Base-by-base conservation (phyloP, 2,888 invertebrate species). In the Polymixis flavicincta region DNA sequence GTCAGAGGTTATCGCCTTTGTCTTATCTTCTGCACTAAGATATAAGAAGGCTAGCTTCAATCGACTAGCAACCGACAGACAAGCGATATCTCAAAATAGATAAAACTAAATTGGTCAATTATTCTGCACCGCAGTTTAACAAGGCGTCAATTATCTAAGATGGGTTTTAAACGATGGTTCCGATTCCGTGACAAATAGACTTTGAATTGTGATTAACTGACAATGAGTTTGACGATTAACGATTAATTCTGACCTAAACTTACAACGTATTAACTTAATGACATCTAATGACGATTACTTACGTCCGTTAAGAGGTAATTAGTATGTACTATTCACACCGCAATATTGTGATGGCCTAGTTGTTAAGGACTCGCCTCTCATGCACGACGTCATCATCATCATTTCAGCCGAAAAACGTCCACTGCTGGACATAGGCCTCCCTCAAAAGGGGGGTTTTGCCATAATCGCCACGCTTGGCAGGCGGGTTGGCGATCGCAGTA, bases 141-240 rank as follows among this genome's bases (percentile, higher is more conserved):
- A 57, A 69, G 60, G 63, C 68, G 72, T 78, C 78, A 85, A 81
- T 75, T 66, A 74, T 78, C 73, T 54, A 32, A 82, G 72, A 89
- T 86, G 84, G 80, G 73, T 84, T 87, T 84, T 85, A 80, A 89
- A 87, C 78, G 78, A 84, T 83, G 75, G 71, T 72, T 69, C 57
- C 78, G 73, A 86, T 87, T 81, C 81, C 80, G 77, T 82, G 83
- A 85, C 87, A 78, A 89, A 90, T 87, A 78, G 82, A 48, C 75
- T 79, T 84, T 74, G 83, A 83, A 83, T 84, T 75, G 82, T 76
- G 77, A 87, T 89, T 85, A 88, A 83, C 67, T 77, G 69, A 82
- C 85, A 90, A 88, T 87, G 84, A 86, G 77, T 79, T 69, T 61
- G 61, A 66, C 84, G 69, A 86, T 88, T 85, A 85, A 64, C 22